Conservation (phyloP, 1,140 invertebrate species). For the Drosophila tani region DNA sequence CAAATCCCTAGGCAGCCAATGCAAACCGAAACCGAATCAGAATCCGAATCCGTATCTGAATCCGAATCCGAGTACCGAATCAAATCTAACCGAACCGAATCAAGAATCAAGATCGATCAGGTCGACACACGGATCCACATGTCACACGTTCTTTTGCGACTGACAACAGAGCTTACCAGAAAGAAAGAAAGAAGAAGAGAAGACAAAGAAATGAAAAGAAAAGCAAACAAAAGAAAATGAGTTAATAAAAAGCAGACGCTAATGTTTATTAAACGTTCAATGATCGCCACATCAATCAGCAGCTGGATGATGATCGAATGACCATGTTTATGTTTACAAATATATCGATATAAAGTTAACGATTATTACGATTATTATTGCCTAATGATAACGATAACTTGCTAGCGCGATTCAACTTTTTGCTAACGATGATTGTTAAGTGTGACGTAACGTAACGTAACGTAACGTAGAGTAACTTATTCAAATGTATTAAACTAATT, state of each 20-base stretch:
- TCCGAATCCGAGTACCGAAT: slow-evolving; percentile 33
- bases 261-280: slow-evolving; percentile 9
- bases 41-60: slow-evolving; percentile 32
- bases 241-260: not conserved
- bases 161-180: slow-evolving; percentile 66
- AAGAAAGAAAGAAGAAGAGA: not conserved
- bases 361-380: slow-evolving; percentile 12
- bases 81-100: slow-evolving; percentile 20
- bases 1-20: slow-evolving; percentile 53
- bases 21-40: slow-evolving; percentile 42
- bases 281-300: slow-evolving; percentile 13
- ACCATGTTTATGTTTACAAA: slow-evolving; percentile 10
- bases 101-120: slow-evolving; percentile 31
- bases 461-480: slow-evolving; percentile 39
- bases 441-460: slow-evolving; percentile 39
- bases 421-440: slow-evolving; percentile 38
- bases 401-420: slow-evolving; percentile 10
- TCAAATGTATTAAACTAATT: slow-evolving; percentile 6
- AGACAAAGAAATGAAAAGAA: no score
- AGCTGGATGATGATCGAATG: slow-evolving; percentile 5
- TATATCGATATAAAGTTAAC: slow-evolving; percentile 7
- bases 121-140: slow-evolving; percentile 29
- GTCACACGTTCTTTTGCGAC: slow-evolving; percentile 48
- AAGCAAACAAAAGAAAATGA: no score
- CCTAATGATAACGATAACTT: not conserved